phyloP scores from a whole-genome alignment of 2,888 invertebrate species.

The Eustalomyia histrio region DNA sequence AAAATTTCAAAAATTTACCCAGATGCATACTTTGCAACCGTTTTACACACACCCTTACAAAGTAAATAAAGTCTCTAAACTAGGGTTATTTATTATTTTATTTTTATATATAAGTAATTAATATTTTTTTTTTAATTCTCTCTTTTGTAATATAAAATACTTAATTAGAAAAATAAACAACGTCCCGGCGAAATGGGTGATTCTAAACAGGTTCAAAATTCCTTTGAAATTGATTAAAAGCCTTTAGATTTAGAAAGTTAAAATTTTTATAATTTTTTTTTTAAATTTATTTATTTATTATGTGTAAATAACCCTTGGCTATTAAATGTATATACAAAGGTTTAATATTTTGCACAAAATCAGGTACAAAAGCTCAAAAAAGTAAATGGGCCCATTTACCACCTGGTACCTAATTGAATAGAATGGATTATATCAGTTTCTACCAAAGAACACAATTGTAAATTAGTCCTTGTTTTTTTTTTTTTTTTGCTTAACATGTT shows the following conservation, averaged over 20 bases:
- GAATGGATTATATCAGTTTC: not conserved
- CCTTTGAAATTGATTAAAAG: conserved; percentile 73
- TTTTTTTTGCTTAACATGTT: not conserved
- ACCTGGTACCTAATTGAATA: not conserved
- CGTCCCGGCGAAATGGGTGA: conserved; percentile 89
- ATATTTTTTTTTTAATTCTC: conserved; percentile 3
- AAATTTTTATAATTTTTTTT: not conserved
- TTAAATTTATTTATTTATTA: conserved; percentile 12
- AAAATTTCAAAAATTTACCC: too few relatives aligned
- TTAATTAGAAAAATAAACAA: conserved; percentile 81
- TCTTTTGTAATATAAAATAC: conserved; percentile 76
- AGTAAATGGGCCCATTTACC: too few relatives aligned
- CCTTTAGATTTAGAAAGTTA: conserved; percentile 39
- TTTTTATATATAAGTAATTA: not conserved
- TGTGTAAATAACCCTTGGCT: conserved; percentile 62
- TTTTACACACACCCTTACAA: too few relatives aligned
- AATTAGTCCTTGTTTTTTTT: not conserved
- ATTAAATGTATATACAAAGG: conserved; percentile 13
- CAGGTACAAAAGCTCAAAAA: conserved; percentile 1
- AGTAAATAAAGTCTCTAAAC: too few relatives aligned
- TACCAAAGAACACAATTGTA: not conserved
- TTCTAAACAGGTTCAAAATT: conserved; percentile 83
- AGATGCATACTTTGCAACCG: too few relatives aligned
- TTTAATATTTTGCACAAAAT: not conserved
- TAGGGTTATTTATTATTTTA: not conserved